These are phyloP conservation scores for Homarus gammarus DNA, from an alignment of 2,888 invertebrate genomes.

Conservation along the genomic window DNA sequence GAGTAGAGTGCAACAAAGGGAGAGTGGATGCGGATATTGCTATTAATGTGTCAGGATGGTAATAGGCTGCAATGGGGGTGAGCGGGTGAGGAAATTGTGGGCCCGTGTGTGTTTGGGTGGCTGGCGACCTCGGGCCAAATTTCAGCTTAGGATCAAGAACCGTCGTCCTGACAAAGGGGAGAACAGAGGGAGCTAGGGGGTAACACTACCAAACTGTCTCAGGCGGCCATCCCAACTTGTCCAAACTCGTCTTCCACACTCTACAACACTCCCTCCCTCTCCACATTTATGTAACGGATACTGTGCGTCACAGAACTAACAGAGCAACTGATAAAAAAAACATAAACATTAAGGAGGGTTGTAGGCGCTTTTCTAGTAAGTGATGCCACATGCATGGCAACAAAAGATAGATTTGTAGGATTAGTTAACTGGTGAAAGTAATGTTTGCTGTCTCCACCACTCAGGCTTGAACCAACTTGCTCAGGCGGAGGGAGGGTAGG, in stretches of 20 bases:
- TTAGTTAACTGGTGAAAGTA: not conserved
- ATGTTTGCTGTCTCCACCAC: not conserved
- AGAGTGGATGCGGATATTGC: too few species aligned
- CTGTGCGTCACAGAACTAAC: too few species aligned
- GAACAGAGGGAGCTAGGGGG: not conserved
- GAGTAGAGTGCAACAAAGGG: too few species aligned
- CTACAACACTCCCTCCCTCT: constrained; percentile 3
- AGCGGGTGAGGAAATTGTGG: constrained; percentile 51
- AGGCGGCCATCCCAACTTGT: constrained; percentile 31
- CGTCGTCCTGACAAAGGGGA: not conserved
- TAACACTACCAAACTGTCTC: not conserved
- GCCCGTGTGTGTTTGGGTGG: constrained; percentile 31
- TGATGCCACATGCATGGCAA: too few species aligned
- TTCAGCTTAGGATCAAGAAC: constrained; percentile 29
- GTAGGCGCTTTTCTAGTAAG: too few species aligned
- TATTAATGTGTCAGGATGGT: too few species aligned
- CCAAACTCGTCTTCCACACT: constrained; percentile 24
- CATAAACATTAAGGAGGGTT: too few species aligned
- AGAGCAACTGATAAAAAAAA: too few species aligned
- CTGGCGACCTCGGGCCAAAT: constrained; percentile 39
- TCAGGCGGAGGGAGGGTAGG: not conserved
- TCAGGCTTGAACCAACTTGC: not conserved
- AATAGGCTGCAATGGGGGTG: constrained; percentile 26
- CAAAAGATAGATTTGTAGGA: too few species aligned
- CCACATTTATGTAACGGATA: not conserved